A percentile compares a stretch with the other conserved stretches of the same genome.
phyloP scores from a whole-genome alignment of 23 tunicate genomes.

The Trididemnum clinides region DNA sequence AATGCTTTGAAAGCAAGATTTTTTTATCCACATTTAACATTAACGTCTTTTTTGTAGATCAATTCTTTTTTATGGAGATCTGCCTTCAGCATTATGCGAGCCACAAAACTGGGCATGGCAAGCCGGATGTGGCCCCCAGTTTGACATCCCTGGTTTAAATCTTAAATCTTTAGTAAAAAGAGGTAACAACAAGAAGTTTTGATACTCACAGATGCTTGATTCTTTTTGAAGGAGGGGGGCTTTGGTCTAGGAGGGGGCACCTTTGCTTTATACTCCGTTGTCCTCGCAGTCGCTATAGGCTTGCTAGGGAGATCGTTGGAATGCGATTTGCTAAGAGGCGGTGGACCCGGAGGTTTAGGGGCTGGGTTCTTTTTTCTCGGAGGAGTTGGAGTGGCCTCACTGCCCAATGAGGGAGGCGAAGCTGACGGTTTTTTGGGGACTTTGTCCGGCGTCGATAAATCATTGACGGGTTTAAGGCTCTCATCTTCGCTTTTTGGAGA shows the following conservation, averaged over 20 bases:
- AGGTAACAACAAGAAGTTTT: no score
- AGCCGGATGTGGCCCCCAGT: background rate
- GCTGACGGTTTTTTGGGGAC: background rate
- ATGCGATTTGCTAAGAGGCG: slow-evolving; percentile 21
- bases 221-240: slow-evolving; percentile 63
- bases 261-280: slow-evolving; percentile 22
- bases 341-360: slow-evolving; percentile 48
- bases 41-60: no score
- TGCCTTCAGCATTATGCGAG: no score
- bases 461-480: background rate
- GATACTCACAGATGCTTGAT: background rate
- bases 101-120: no score
- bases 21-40: no score
- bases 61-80: no score
- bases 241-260: slow-evolving; percentile 76
- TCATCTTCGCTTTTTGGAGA: background rate
- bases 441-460: no score
- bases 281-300: background rate
- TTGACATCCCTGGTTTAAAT: background rate
- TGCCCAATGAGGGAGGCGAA: no score
- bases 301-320: background rate
- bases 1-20: no score
- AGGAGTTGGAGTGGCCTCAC: no score
- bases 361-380: slow-evolving; percentile 39
- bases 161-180: background rate